These are phyloP conservation scores for Gopherus flavomarginatus DNA, from an alignment of 2,113 vertebrate species.

Conservation along the genomic window DNA sequence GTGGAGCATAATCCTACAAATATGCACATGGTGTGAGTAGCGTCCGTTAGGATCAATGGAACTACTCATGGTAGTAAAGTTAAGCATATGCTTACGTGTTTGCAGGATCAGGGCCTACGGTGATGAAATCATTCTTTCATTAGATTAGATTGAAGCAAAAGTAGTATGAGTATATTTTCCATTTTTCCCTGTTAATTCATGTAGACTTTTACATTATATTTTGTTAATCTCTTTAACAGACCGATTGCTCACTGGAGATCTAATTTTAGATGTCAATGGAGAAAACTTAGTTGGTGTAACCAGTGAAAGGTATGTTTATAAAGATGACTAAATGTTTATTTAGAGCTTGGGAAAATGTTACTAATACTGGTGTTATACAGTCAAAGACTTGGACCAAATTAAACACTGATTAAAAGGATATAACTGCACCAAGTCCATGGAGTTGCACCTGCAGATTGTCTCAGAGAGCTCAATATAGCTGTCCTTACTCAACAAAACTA, in stretches of 20 bases:
- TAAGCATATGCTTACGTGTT: not conserved
- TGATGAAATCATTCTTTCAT: not conserved
- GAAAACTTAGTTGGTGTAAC: slow-evolving; percentile 86
- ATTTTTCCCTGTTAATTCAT: not conserved
- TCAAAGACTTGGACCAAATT: not conserved
- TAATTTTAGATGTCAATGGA: slow-evolving; percentile 90
- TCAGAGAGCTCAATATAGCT: not conserved
- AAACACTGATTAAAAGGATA: not conserved
- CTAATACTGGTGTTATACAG: not conserved
- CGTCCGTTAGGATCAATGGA: not conserved
- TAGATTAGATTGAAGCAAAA: not conserved
- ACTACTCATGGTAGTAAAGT: not conserved
- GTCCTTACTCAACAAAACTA: not conserved
- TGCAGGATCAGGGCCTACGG: not conserved
- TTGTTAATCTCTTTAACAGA: slow-evolving; percentile 72
- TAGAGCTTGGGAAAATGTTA: not conserved
- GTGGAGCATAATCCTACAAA: not conserved
- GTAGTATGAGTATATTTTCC: not conserved
- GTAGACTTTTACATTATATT: not conserved
- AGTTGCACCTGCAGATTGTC: not conserved
- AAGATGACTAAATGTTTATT: not conserved
- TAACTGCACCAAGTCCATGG: not conserved
- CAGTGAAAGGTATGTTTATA: slow-evolving; percentile 82
- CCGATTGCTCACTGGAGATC: slow-evolving; percentile 85
- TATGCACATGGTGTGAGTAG: not conserved